Conservation (phyloP, 2,888 invertebrate species). For the Frankliniella fusca region DNA sequence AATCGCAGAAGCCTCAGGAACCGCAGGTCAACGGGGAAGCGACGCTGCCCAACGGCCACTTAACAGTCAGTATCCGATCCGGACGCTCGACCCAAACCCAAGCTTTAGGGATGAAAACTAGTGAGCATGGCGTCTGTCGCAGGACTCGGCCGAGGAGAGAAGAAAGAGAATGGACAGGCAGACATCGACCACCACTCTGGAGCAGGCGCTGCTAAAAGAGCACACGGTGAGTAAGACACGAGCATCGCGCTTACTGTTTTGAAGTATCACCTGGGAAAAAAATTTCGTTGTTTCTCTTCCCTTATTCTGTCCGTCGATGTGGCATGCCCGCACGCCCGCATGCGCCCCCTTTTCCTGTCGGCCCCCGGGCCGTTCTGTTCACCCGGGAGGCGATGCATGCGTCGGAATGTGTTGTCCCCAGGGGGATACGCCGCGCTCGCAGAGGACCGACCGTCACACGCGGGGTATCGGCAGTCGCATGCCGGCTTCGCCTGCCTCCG, state of each 20-base stretch:
- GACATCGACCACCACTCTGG: slow-evolving; percentile 42
- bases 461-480: neutral
- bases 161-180: slow-evolving; percentile 40
- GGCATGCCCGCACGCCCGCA: neutral
- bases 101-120: neutral
- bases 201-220: slow-evolving; percentile 34
- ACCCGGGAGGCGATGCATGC: too few species aligned
- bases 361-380: neutral
- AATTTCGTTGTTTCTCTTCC: too few species aligned
- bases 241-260: too few species aligned
- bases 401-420: neutral
- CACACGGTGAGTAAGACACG: too few species aligned
- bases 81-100: neutral
- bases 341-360: neutral
- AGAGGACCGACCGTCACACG: neutral
- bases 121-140: neutral
- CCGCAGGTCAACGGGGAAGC: neutral
- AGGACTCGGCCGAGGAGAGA: neutral
- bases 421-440: too few species aligned
- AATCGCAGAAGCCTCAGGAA: too few species aligned
- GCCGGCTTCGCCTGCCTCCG: neutral
- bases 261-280: neutral
- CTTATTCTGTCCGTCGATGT: too few species aligned
- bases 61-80: neutral
- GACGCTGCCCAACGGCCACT: neutral